Conservation (phyloP, 2,797 vertebrate species). For the Numenius phaeopus region DNA sequence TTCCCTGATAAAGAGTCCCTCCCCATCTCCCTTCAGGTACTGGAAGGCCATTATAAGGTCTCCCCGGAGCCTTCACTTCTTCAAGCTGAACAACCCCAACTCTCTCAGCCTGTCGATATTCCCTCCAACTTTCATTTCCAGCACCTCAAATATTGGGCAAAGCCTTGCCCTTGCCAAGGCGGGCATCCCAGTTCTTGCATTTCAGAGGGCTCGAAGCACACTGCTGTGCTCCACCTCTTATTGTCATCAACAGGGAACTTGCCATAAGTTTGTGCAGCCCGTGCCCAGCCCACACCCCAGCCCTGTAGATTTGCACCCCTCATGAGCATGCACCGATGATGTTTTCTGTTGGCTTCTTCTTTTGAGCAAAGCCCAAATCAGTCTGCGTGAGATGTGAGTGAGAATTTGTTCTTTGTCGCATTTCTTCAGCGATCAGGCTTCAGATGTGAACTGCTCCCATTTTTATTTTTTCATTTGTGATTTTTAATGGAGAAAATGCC, state of each 20-base stretch:
- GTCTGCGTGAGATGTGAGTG: neutral
- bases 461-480: neutral
- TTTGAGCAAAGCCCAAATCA: neutral
- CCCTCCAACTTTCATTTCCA: neutral
- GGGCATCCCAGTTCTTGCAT: neutral
- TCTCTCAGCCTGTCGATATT: too few species aligned
- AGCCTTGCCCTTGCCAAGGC: neutral
- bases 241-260: neutral
- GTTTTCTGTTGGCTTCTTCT: neutral
- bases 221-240: neutral
- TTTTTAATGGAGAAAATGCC: neutral
- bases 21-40: too few species aligned
- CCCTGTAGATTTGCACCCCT: neutral
- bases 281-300: fast-evolving
- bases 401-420: neutral
- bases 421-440: neutral
- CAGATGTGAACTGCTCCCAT: neutral
- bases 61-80: too few species aligned
- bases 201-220: neutral
- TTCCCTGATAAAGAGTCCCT: too few species aligned
- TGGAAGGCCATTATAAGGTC: too few species aligned
- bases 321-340: fast-evolving
- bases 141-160: neutral
- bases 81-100: too few species aligned
- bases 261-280: neutral